Percentiles rank a stretch among this genome's conserved stretches.
phyloP scores from a whole-genome alignment of 2,113 vertebrate genomes.

The Oreotrochilus melanogaster region DNA sequence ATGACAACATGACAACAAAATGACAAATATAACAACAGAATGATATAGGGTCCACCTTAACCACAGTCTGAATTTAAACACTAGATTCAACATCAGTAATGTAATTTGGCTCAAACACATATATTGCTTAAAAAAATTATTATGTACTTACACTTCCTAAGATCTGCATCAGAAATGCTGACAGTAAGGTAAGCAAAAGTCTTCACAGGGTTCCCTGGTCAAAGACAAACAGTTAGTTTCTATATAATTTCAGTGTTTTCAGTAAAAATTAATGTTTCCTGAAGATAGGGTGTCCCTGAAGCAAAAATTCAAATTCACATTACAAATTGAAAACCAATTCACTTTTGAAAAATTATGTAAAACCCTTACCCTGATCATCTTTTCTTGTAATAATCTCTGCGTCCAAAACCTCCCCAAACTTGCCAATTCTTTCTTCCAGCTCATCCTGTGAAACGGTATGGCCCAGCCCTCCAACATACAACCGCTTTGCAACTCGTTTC shows the following conservation, averaged over 20 bases:
- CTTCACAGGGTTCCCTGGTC: slow-evolving; percentile 86
- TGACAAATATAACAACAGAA: not conserved
- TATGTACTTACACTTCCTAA: slow-evolving; percentile 85
- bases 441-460: slow-evolving; percentile 85
- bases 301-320: not conserved
- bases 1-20: no score
- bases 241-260: accelerated
- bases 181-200: slow-evolving; percentile 91
- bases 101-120: not conserved
- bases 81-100: not conserved
- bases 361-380: slow-evolving; percentile 85
- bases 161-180: slow-evolving; percentile 82
- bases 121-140: not conserved
- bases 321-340: accelerated
- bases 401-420: slow-evolving; percentile 89
- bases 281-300: not conserved
- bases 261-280: not conserved
- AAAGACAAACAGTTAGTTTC: slow-evolving; percentile 15
- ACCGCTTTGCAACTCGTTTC: slow-evolving; percentile 74
- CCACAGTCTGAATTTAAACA: not conserved
- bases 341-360: not conserved
- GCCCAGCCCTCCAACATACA: slow-evolving; percentile 90
- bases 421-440: slow-evolving; percentile 89
- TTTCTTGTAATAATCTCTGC: slow-evolving; percentile 88
- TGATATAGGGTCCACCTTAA: not conserved